Evolutionary conservation across 2,797 vertebrate species (phyloP).

Genomic region (Enteromius fasciolatus): DNA sequence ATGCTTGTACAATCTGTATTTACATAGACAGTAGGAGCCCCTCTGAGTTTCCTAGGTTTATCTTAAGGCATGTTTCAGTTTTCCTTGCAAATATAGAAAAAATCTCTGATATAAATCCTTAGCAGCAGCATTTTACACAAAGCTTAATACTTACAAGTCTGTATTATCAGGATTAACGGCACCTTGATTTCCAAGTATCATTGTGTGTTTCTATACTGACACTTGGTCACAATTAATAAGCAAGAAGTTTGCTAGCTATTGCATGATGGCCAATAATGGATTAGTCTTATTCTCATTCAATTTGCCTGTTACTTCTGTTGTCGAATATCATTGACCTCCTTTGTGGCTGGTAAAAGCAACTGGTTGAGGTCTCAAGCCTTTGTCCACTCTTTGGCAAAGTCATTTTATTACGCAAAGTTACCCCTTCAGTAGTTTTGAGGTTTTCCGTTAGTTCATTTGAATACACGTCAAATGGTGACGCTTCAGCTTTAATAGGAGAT

Average conservation of each 20-base stretch:
- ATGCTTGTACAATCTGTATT: conserved; percentile 22
- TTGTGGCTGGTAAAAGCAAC: conserved; percentile 99
- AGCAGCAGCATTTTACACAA: conserved; percentile 50
- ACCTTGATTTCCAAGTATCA: conserved; percentile 38
- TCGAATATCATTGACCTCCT: conserved; percentile 96
- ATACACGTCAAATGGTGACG: conserved; percentile 75
- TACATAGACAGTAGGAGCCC: conserved; percentile 22
- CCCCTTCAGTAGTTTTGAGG: conserved; percentile 80
- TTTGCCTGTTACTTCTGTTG: conserved; percentile 91
- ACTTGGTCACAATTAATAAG: conserved; percentile 24
- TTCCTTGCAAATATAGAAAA: conserved; percentile 16
- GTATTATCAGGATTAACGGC: conserved; percentile 25
- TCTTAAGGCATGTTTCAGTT: conserved; percentile 34
- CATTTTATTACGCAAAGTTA: conserved; percentile 91
- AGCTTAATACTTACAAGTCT: conserved; percentile 22
- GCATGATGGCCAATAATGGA: not conserved
- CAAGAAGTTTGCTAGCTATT: not conserved
- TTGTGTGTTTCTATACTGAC: conserved; percentile 21
- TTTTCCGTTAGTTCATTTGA: conserved; percentile 83
- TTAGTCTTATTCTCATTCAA: conserved; percentile 79
- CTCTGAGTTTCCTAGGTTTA: conserved; percentile 16
- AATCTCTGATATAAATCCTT: conserved; percentile 32
- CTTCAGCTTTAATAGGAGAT: conserved; percentile 87
- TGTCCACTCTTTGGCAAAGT: conserved; percentile 98
- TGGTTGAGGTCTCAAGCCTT: conserved; percentile 96